phyloP scores from a whole-genome alignment of 2,113 vertebrate species.

The Gobius niger region DNA sequence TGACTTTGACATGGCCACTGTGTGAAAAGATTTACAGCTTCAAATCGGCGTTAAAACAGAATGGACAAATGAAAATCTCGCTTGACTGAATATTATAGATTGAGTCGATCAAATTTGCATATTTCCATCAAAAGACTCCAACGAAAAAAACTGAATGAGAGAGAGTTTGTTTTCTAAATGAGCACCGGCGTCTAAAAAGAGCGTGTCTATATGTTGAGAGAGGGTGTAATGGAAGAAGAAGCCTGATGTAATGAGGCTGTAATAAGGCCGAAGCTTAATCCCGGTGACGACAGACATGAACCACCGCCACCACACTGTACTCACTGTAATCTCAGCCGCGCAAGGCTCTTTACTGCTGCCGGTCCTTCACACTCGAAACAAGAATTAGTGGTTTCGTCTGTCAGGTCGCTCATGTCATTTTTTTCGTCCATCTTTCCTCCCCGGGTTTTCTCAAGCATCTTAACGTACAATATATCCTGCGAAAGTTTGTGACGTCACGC shows the following conservation, averaged over 20 bases:
- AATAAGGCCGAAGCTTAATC: constrained; percentile 72
- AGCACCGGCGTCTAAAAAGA: too few species aligned
- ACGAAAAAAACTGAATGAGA: too few species aligned
- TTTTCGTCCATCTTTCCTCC: not conserved
- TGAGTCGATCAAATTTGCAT: too few species aligned
- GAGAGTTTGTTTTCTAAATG: too few species aligned
- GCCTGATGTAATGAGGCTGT: constrained; percentile 76
- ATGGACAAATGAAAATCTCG: too few species aligned
- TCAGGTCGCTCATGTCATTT: not conserved
- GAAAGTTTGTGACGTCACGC: too few species aligned
- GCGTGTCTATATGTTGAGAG: constrained; percentile 28
- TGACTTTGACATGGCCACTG: constrained; percentile 42
- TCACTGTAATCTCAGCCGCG: not conserved
- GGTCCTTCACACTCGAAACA: not conserved
- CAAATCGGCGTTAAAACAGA: too few species aligned
- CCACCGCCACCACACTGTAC: constrained; percentile 22
- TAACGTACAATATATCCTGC: too few species aligned
- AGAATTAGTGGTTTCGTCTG: not conserved
- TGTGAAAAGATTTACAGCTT: constrained; percentile 7
- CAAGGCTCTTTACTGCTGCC: not conserved
- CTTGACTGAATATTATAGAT: too few species aligned
- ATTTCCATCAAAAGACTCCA: too few species aligned
- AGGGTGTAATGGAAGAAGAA: constrained; percentile 69
- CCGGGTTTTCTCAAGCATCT: not conserved
- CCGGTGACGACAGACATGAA: constrained; percentile 69